Conservation (phyloP, 1,140 invertebrate genomes). For the Drosophila trapezifrons region DNA sequence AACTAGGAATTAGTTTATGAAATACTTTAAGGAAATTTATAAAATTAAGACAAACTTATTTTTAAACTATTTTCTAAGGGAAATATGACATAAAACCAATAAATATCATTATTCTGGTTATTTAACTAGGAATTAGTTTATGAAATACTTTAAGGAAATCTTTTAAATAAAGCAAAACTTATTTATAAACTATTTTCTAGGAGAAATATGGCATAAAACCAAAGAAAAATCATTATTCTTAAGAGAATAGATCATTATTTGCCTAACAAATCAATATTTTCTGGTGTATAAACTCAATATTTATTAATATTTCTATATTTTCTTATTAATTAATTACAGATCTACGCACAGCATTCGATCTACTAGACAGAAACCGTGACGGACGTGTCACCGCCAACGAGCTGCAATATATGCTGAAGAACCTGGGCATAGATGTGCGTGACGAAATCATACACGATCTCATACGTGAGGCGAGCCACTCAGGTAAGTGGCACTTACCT, state of each 20-base stretch:
- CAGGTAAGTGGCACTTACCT: constrained; percentile 84
- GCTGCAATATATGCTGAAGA: constrained; percentile 90
- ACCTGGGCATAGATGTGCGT: constrained; percentile 89
- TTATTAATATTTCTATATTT: background rate
- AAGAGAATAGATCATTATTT: background rate
- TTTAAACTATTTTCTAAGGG: too few relatives aligned
- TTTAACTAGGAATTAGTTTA: too few relatives aligned
- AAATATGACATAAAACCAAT: too few relatives aligned
- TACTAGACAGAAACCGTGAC: constrained; percentile 90
- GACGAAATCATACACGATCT: constrained; percentile 89
- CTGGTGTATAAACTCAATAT: background rate
- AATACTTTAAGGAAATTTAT: background rate
- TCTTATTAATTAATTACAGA: constrained; percentile 85
- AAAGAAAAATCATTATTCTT: too few relatives aligned
- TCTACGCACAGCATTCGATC: constrained; percentile 89
- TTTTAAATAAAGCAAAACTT: background rate
- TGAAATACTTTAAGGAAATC: background rate
- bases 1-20: too few relatives aligned
- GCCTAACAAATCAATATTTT: background rate
- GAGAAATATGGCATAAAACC: too few relatives aligned
- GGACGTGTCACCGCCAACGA: constrained; percentile 89
- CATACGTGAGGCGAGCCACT: constrained; percentile 89
- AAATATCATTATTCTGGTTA: too few relatives aligned
- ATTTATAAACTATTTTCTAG: too few relatives aligned
- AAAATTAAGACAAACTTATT: background rate